These are phyloP conservation scores for Leptocoma aspasia DNA, from an alignment of 2,113 vertebrate species.

Conservation along the genomic window DNA sequence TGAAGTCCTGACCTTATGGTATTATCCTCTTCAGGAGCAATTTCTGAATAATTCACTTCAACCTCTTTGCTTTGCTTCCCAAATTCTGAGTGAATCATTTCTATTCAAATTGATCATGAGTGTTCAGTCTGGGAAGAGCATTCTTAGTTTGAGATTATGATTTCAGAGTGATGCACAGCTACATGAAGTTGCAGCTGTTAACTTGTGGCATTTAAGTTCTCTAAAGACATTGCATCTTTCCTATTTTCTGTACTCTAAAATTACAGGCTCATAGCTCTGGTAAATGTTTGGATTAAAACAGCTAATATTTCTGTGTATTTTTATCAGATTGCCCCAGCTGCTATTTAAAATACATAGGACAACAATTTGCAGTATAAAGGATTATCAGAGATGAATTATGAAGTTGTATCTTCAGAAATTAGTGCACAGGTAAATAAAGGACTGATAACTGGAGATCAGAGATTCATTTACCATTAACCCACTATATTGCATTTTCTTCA, in stretches of 20 bases:
- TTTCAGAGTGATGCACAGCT: not conserved
- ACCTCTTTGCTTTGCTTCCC: not conserved
- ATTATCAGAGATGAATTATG: not conserved
- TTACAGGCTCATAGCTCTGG: not conserved
- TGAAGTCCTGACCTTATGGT: not conserved
- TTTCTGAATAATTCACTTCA: conserved; percentile 40
- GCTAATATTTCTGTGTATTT: conserved; percentile 5
- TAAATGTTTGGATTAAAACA: conserved; percentile 27
- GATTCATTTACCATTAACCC: not conserved
- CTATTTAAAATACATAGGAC: not conserved
- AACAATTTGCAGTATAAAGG: not conserved
- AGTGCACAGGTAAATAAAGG: not conserved
- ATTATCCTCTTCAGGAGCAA: conserved; percentile 19
- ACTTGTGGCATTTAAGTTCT: not conserved
- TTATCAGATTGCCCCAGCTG: not conserved
- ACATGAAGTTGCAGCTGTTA: conserved; percentile 9
- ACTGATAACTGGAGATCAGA: not conserved
- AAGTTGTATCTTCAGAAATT: not conserved
- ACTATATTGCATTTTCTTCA: not conserved
- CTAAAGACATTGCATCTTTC: not conserved
- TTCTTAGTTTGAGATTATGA: not conserved
- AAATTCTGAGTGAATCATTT: conserved; percentile 27
- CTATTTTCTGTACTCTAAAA: not conserved
- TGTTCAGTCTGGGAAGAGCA: not conserved
- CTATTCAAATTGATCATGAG: conserved; percentile 21